phyloP scores from a whole-genome alignment of 92 coral and sea anemone species.

The Actinernus sp. region DNA sequence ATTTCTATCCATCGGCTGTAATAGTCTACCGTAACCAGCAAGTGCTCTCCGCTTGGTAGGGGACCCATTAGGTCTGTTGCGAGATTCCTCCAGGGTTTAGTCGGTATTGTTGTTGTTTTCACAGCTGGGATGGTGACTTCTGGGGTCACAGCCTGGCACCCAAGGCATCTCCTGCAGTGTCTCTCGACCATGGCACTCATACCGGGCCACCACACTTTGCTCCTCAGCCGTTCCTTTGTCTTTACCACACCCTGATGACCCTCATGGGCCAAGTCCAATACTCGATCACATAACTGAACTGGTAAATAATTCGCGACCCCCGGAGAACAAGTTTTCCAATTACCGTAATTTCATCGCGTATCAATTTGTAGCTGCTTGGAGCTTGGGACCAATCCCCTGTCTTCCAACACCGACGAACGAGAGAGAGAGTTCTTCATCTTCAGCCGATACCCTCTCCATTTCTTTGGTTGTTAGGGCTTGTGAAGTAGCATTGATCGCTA shows the following conservation, averaged over 20 bases:
- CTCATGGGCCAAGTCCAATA: conserved; percentile 56
- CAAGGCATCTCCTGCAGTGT: conserved; percentile 35
- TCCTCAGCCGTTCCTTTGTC: conserved; percentile 44
- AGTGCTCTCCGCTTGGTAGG: conserved; percentile 44
- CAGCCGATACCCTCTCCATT: conserved; percentile 43
- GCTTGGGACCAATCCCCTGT: conserved; percentile 48
- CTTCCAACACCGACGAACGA: conserved; percentile 34
- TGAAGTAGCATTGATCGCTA: conserved; percentile 51
- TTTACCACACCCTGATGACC: conserved; percentile 73
- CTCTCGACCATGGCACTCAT: conserved; percentile 61
- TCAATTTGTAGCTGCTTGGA: conserved; percentile 44
- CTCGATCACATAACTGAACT: conserved; percentile 34
- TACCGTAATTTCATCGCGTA: conserved; percentile 38
- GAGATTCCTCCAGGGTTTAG: conserved; percentile 51
- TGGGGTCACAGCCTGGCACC: conserved; percentile 60
- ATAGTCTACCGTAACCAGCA: conserved; percentile 28
- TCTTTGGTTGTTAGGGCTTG: conserved; percentile 34
- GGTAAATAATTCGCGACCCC: conserved; percentile 48
- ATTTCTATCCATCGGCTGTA: conserved; percentile 60
- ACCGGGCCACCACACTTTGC: conserved; percentile 73
- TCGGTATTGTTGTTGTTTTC: conserved; percentile 48
- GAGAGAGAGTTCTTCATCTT: conserved; percentile 27
- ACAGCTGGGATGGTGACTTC: conserved; percentile 30
- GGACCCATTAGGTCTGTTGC: conserved; percentile 52
- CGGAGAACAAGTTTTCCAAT: conserved; percentile 50